These are phyloP conservation scores for Nomada goodeniana DNA, from an alignment of 2,888 invertebrate species.

Conservation along the genomic window DNA sequence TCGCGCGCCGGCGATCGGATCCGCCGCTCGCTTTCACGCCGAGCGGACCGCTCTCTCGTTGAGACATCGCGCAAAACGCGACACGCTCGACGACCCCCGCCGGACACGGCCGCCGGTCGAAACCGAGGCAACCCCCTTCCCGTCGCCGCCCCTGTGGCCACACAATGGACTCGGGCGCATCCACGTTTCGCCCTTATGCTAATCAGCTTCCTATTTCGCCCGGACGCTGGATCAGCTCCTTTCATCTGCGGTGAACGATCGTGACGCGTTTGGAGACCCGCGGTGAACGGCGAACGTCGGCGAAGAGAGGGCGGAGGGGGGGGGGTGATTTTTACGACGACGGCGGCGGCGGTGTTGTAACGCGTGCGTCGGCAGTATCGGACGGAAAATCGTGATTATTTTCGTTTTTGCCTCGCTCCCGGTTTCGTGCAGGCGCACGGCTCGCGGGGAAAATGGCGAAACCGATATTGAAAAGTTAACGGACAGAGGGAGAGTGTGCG, in stretches of 20 bases:
- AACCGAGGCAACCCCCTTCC: slow-evolving; percentile 54
- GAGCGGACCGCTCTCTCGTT: slow-evolving; percentile 72
- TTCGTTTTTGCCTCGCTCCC: too few relatives aligned
- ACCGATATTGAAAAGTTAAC: too few relatives aligned
- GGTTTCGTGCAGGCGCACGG: too few relatives aligned
- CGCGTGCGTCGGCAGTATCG: too few relatives aligned
- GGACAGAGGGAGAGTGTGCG: too few relatives aligned
- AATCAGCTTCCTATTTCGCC: slow-evolving; percentile 76
- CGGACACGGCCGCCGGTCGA: slow-evolving; percentile 74
- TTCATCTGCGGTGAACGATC: slow-evolving; percentile 68
- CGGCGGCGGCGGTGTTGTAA: too few relatives aligned
- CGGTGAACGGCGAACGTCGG: too few relatives aligned
- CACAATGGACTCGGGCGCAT: slow-evolving; percentile 59
- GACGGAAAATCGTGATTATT: too few relatives aligned
- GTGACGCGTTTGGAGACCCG: not conserved
- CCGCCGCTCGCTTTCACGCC: slow-evolving; percentile 73
- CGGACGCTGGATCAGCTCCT: slow-evolving; percentile 58
- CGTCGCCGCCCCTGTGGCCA: slow-evolving; percentile 37
- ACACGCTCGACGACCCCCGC: slow-evolving; percentile 76
- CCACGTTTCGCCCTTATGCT: slow-evolving; percentile 67
- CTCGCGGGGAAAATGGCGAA: too few relatives aligned
- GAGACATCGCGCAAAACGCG: slow-evolving; percentile 76
- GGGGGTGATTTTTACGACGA: too few relatives aligned
- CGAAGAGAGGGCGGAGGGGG: too few relatives aligned
- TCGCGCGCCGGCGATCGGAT: slow-evolving; percentile 45